These are phyloP conservation scores for Cacoxenus indagator DNA, from an alignment of 2,888 invertebrate genomes.

Conservation along the genomic window DNA sequence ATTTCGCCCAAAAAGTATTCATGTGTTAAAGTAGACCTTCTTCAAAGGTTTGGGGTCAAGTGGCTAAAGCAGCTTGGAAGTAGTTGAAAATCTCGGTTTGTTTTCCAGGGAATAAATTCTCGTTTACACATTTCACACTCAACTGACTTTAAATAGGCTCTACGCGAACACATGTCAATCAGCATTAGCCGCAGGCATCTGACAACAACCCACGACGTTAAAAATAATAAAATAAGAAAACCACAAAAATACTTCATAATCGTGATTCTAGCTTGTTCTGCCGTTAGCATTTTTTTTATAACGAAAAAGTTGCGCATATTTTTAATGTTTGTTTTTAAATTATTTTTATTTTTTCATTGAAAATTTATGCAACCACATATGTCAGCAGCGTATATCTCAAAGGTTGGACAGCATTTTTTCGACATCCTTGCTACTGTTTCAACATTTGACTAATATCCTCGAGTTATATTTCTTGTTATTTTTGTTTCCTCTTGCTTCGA, in stretches of 20 bases:
- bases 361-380: slow-evolving; percentile 59
- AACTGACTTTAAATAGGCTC: slow-evolving; percentile 42
- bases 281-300: slow-evolving; percentile 50
- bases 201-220: slow-evolving; percentile 12
- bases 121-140: slow-evolving; percentile 51
- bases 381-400: slow-evolving; percentile 57
- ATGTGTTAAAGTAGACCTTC: slow-evolving; percentile 42
- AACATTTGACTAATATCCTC: slow-evolving; percentile 31
- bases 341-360: slow-evolving; percentile 47
- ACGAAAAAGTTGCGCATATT: slow-evolving; percentile 39
- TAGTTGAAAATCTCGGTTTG: no score
- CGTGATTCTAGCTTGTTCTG: no score
- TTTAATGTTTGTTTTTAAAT: slow-evolving; percentile 47
- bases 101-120: neutral
- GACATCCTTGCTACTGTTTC: slow-evolving; percentile 40
- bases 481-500: slow-evolving; percentile 9
- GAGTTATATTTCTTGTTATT: slow-evolving; percentile 28
- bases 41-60: neutral
- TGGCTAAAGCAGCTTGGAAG: slow-evolving; percentile 9
- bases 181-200: slow-evolving; percentile 52
- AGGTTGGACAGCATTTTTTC: neutral
- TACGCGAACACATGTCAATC: slow-evolving; percentile 54
- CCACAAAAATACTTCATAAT: slow-evolving; percentile 17
- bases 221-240: slow-evolving; percentile 11
- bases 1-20: slow-evolving; percentile 29